These are phyloP conservation scores for Pseudoatta argentina DNA, from an alignment of 1,140 invertebrate species.

Conservation along the genomic window DNA sequence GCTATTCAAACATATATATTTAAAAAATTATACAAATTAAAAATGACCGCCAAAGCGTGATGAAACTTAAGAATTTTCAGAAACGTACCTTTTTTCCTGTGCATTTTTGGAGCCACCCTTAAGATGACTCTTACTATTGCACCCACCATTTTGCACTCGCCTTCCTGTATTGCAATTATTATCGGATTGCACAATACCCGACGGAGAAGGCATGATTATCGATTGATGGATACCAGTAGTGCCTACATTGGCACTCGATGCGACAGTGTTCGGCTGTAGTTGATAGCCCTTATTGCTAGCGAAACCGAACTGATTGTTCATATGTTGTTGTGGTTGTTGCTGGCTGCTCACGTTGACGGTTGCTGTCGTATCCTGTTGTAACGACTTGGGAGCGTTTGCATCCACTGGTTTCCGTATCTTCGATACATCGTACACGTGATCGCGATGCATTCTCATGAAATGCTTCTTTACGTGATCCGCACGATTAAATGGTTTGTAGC, in stretches of 20 bases:
- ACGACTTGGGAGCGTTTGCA: conserved; percentile 73
- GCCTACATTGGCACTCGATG: conserved; percentile 24
- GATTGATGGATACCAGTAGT: conserved; percentile 73
- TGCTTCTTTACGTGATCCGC: conserved; percentile 98
- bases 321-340: conserved; percentile 68
- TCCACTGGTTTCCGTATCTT: conserved; percentile 88
- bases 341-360: conserved; percentile 29
- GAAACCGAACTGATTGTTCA: conserved; percentile 75
- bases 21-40: not conserved
- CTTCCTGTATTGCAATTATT: conserved; percentile 72
- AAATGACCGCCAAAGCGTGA: not conserved
- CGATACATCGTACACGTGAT: conserved; percentile 94
- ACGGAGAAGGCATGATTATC: conserved; percentile 75
- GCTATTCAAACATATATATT: not conserved
- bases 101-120: conserved; percentile 81
- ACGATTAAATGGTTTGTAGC: conserved; percentile 96
- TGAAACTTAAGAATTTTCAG: not conserved
- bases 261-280: conserved; percentile 74
- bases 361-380: conserved; percentile 56
- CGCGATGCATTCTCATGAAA: conserved; percentile 95
- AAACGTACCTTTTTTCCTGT: conserved; percentile 82
- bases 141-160: conserved; percentile 81
- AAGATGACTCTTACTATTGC: conserved; percentile 84
- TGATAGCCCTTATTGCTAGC: conserved; percentile 81
- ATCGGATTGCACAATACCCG: conserved; percentile 77